Evolutionary conservation across 2,888 invertebrate species (phyloP).

Genomic region (Callimorpha dominula): DNA sequence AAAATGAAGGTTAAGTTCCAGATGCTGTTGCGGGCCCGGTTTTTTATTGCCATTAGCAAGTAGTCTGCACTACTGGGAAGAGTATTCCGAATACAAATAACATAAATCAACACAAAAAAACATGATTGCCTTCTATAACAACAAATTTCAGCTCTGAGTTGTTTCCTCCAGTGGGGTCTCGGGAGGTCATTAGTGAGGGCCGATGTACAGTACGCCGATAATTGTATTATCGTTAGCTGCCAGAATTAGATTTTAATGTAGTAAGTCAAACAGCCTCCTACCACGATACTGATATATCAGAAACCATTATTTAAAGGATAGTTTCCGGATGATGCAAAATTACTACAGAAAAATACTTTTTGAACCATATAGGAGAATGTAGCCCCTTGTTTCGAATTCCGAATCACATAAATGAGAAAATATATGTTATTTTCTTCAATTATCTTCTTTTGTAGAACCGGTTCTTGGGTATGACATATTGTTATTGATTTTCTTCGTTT

Average conservation of each 20-base stretch:
- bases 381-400: background rate
- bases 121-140: background rate
- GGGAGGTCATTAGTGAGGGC: background rate
- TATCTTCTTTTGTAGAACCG: too few relatives aligned
- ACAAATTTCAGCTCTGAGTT: background rate
- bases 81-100: background rate
- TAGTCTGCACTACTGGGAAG: background rate
- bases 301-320: background rate
- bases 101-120: background rate
- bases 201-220: background rate
- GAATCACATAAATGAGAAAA: background rate
- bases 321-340: background rate
- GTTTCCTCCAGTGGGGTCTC: background rate
- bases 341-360: background rate
- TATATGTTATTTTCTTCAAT: too few relatives aligned
- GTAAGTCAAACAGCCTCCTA: background rate
- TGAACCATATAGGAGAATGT: background rate
- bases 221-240: background rate
- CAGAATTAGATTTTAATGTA: background rate
- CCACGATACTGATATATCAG: too few relatives aligned
- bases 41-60: background rate
- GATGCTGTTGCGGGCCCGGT: too few relatives aligned
- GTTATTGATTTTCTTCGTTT: background rate
- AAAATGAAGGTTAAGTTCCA: too few relatives aligned
- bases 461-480: too few relatives aligned